phyloP scores from a whole-genome alignment of 2,888 invertebrate species.

The Entomobrya proxima region DNA sequence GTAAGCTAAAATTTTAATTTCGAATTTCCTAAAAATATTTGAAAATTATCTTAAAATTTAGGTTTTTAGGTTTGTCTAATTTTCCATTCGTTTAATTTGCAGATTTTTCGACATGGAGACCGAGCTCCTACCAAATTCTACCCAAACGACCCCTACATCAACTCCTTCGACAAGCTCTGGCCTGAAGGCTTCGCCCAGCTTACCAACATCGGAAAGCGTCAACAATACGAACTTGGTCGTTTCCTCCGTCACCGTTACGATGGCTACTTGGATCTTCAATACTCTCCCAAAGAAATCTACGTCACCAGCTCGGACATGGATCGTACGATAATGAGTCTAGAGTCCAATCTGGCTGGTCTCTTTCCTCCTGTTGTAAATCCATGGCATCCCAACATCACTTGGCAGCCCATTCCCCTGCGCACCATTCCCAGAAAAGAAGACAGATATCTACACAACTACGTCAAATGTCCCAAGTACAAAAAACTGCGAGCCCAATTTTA shows the following conservation, averaged over 20 bases:
- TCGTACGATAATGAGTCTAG: conserved; percentile 91
- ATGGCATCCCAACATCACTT: conserved; percentile 80
- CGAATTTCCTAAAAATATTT: not conserved
- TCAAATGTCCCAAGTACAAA: conserved; percentile 83
- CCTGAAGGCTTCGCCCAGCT: conserved; percentile 88
- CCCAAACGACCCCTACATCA: conserved; percentile 87
- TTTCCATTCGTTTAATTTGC: too few species aligned
- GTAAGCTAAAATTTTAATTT: conserved; percentile 45
- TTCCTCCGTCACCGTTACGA: conserved; percentile 85
- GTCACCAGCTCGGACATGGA: conserved; percentile 86
- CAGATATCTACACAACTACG: conserved; percentile 77
- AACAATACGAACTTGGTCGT: conserved; percentile 83
- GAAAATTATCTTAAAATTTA: too few species aligned
- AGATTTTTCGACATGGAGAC: conserved; percentile 91
- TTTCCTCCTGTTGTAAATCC: too few species aligned
- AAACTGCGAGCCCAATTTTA: conserved; percentile 80
- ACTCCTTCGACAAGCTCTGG: conserved; percentile 83
- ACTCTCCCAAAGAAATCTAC: conserved; percentile 77
- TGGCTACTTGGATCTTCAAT: conserved; percentile 77
- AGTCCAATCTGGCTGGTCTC: conserved; percentile 87
- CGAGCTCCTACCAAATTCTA: conserved; percentile 86
- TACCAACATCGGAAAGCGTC: conserved; percentile 83
- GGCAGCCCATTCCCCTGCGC: conserved; percentile 77
- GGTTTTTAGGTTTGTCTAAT: too few species aligned
- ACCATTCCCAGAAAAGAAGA: conserved; percentile 69